These are phyloP conservation scores for Myotis daubentonii DNA, from an alignment of 2,797 vertebrate genomes.

Conservation along the genomic window DNA sequence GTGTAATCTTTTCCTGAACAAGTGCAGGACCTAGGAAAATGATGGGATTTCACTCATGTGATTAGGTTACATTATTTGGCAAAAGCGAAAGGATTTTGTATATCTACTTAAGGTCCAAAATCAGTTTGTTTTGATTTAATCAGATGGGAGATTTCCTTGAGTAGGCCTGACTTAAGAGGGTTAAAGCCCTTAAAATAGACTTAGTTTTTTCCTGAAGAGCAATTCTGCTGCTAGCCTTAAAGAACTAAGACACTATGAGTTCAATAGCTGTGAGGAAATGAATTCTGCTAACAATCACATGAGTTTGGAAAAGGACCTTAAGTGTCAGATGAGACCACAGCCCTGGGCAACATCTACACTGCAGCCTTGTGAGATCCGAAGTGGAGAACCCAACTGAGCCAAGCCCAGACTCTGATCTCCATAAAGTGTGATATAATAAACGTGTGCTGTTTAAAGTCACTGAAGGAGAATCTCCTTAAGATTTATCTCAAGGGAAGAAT, in stretches of 20 bases:
- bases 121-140: not conserved
- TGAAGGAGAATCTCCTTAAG: not conserved
- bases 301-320: not conserved
- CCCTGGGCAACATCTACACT: not conserved
- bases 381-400: not conserved
- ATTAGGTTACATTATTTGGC: not conserved
- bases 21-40: not conserved
- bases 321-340: not conserved
- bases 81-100: not conserved
- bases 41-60: not conserved
- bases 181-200: not conserved
- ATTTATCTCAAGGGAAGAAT: not conserved
- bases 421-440: not conserved
- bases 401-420: not conserved
- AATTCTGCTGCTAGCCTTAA: not conserved
- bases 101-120: not conserved
- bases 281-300: not conserved
- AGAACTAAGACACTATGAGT: not conserved
- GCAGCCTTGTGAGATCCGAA: not conserved
- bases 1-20: not conserved
- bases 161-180: not conserved
- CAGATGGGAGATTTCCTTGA: not conserved
- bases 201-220: not conserved
- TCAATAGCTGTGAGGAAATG: not conserved
- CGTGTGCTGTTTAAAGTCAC: not conserved